Evolutionary conservation across 1,140 invertebrate species (phyloP).

Genomic region (Heliconius hewitsoni): DNA sequence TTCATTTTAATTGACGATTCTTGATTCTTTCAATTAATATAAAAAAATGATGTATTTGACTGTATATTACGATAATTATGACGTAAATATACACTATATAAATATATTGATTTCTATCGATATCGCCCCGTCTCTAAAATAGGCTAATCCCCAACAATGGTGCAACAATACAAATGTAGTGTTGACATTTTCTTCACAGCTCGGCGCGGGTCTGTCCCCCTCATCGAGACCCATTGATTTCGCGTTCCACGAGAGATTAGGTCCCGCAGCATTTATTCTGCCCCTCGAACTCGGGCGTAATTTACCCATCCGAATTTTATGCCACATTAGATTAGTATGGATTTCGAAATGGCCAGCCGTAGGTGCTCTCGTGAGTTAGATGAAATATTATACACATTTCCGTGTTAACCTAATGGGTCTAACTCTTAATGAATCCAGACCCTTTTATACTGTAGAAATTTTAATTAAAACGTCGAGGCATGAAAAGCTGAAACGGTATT

Average conservation of each 20-base stretch:
- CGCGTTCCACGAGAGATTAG: conserved; percentile 64
- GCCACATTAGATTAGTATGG: conserved; percentile 48
- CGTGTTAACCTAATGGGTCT: neutral
- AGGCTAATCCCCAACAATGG: conserved; percentile 17
- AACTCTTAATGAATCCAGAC: conserved; percentile 12
- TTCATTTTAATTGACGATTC: neutral
- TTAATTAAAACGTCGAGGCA: conserved; percentile 4
- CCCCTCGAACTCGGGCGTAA: conserved; percentile 41
- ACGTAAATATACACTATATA: neutral
- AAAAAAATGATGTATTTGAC: too few species aligned
- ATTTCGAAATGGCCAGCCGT: conserved; percentile 23
- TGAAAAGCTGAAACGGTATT: conserved; percentile 9
- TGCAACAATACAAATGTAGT: conserved; percentile 51
- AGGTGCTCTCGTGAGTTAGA: neutral
- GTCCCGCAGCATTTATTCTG: conserved; percentile 49
- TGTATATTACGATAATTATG: neutral
- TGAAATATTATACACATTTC: neutral
- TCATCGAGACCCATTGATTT: conserved; percentile 62
- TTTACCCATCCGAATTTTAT: conserved; percentile 50
- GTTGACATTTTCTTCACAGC: conserved; percentile 58
- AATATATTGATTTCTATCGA: neutral
- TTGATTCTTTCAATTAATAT: neutral
- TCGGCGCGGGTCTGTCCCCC: conserved; percentile 34
- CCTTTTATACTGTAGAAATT: neutral
- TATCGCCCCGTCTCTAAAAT: conserved; percentile 1